Percentiles rank a stretch among this genome's conserved stretches.
These are phyloP conservation scores for Ibycter americanus DNA, from an alignment of 2,797 vertebrate genomes.

Conservation along the genomic window DNA sequence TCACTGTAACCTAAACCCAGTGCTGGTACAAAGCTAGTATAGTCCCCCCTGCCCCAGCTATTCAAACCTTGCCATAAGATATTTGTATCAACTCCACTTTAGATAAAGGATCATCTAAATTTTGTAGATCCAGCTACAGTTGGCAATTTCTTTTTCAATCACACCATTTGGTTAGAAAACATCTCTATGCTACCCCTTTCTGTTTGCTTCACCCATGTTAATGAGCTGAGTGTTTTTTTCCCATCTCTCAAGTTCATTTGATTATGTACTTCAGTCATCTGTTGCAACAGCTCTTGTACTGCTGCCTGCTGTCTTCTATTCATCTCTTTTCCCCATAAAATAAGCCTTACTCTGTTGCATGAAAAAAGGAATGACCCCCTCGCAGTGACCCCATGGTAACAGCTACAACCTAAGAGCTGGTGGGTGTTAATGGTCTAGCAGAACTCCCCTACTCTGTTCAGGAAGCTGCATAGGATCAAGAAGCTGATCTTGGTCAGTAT, in stretches of 20 bases:
- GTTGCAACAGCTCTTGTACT: background rate
- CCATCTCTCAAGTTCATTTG: background rate
- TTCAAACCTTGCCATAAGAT: background rate
- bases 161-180: background rate
- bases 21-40: background rate
- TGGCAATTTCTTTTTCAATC: background rate
- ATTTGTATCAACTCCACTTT: background rate
- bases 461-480: background rate
- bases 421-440: background rate
- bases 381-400: fast-evolving
- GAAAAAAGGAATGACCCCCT: background rate
- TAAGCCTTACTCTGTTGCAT: background rate
- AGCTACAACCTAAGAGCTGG: background rate
- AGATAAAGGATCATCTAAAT: background rate
- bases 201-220: background rate
- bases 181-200: background rate
- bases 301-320: background rate
- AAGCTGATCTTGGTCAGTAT: background rate
- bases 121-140: background rate
- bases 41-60: background rate
- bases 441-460: background rate
- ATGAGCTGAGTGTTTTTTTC: background rate
- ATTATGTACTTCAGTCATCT: background rate
- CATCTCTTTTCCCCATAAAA: background rate
- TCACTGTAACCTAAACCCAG: background rate